Evolutionary conservation across 2,888 invertebrate genomes (phyloP).

Genomic region (Leptopilina myrica): DNA sequence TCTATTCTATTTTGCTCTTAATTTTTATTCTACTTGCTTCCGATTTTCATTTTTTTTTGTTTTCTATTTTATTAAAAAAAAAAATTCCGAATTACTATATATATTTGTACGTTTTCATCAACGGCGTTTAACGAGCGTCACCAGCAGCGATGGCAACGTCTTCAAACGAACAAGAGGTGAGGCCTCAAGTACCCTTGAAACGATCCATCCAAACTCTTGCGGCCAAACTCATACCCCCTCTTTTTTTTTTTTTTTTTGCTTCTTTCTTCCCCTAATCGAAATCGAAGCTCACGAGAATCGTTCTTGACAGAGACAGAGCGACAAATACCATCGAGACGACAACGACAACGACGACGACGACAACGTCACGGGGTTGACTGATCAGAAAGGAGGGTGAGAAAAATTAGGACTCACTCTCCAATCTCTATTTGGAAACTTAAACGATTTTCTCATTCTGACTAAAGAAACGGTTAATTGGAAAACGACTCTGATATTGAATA

Average conservation of each 20-base stretch:
- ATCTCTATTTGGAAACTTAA: conserved; percentile 27
- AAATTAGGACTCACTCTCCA: conserved; percentile 32
- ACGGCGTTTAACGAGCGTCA: conserved; percentile 34
- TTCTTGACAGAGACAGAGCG: conserved; percentile 13
- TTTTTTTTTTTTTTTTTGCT: not conserved
- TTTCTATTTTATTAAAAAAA: too few species aligned
- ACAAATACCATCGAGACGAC: conserved; percentile 10
- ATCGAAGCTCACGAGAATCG: not conserved
- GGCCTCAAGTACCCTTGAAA: conserved; percentile 27
- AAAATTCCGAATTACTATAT: too few species aligned
- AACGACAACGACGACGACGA: not conserved
- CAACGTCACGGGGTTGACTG: not conserved
- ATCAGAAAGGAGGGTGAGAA: conserved; percentile 33
- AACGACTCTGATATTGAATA: conserved; percentile 8
- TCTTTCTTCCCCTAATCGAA: too few species aligned
- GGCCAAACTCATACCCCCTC: conserved; percentile 12
- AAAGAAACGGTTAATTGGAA: conserved; percentile 10
- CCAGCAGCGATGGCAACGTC: conserved; percentile 31
- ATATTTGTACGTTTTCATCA: too few species aligned
- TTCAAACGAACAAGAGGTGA: conserved; percentile 32
- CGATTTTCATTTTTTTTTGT: too few species aligned
- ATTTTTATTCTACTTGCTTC: too few species aligned
- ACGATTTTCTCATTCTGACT: not conserved
- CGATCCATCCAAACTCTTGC: conserved; percentile 34
- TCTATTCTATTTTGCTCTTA: too few species aligned